Evolutionary conservation across 35 echinoderm and acorn worm species (phyloP), one percentile per base, ranked within the genome.

Genomic region (Patiria miniata): DNA sequence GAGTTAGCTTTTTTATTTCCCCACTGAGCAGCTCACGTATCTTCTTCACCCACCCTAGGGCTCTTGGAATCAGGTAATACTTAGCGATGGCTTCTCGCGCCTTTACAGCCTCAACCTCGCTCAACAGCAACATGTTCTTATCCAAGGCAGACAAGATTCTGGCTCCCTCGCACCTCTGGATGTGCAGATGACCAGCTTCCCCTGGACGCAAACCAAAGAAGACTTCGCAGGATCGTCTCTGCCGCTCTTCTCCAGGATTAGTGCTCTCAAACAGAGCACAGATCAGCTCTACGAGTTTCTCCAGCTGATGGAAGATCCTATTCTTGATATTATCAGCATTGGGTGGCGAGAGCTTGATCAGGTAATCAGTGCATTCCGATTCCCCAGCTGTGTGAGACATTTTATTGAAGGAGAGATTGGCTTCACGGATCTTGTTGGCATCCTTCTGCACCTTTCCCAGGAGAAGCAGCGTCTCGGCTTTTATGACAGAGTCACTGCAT

Each of bases 381-480:
- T 88, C 77, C 16, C 86, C 86, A 26, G 76, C 77, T 39, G 77
- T 36, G 55, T 79, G 78, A 1, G 51, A 52, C 51, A 77, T 77
- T 17, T 80, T 55, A 16, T 14, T 54, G 38, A 80, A 88, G 39
- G 78, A 33, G 1, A 36, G 1, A 18, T 19, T 52, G 36, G 86
- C 86, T 33, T 39, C 51, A 3, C 55, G 78, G 9, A 88, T 34
- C 38, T 53, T 80, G 14, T 32, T 51, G 17, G 37, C 77, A 80
- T 88, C 86, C 34, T 61, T 88, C 18, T 81, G 79, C 30, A 88
- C 53, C 8, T 80, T 22, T 16, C 82, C 82, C 30, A 84, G 82
- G 7, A 84, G 18, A 30, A 53, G 57, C 36, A 36, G 54, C 10
- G 82, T 61, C 39, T 84, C 82, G 23, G 82, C 82, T 37, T 37